phyloP scores from a whole-genome alignment of 2,797 vertebrate species.

The Hippocampus kuda region DNA sequence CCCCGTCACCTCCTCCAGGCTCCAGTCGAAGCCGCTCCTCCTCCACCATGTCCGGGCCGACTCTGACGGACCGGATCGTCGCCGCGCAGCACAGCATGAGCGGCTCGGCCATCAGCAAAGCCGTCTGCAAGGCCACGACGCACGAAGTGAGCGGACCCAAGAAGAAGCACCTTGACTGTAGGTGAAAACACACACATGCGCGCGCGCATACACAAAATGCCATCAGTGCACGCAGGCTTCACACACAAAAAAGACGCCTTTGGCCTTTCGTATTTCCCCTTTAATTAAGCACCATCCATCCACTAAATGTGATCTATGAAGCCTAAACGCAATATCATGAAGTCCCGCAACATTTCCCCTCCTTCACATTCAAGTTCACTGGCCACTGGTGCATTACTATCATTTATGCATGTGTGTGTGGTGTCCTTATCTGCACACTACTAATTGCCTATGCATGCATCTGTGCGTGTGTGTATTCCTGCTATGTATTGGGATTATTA shows the following conservation, averaged over 20 bases:
- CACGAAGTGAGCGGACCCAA: conserved; percentile 83
- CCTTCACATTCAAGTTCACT: conserved; percentile 1
- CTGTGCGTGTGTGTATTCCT: conserved; percentile 21
- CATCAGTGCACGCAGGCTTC: conserved; percentile 39
- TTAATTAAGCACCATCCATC: conserved; percentile 31
- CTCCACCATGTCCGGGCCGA: conserved; percentile 78
- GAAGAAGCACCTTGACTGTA: conserved; percentile 87
- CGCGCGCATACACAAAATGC: conserved; percentile 18
- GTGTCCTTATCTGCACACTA: conserved; percentile 31
- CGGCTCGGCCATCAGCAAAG: conserved; percentile 82
- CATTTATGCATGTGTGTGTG: conserved; percentile 31
- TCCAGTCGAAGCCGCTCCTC: conserved; percentile 7
- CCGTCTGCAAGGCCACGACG: conserved; percentile 84
- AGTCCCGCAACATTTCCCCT: not conserved
- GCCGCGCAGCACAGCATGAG: conserved; percentile 92
- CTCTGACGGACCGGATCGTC: conserved; percentile 85
- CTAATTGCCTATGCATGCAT: conserved; percentile 27
- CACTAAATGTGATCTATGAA: conserved; percentile 24
- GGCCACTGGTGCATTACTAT: conserved; percentile 42
- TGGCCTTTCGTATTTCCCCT: conserved; percentile 2
- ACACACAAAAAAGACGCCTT: conserved; percentile 39
- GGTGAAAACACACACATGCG: conserved; percentile 55
- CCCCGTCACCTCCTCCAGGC: conserved; percentile 25
- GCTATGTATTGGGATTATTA: conserved; percentile 37
- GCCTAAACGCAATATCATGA: conserved; percentile 1